Conservation (phyloP, 2,113 vertebrate genomes). For the Oreochromis tanganicae region DNA sequence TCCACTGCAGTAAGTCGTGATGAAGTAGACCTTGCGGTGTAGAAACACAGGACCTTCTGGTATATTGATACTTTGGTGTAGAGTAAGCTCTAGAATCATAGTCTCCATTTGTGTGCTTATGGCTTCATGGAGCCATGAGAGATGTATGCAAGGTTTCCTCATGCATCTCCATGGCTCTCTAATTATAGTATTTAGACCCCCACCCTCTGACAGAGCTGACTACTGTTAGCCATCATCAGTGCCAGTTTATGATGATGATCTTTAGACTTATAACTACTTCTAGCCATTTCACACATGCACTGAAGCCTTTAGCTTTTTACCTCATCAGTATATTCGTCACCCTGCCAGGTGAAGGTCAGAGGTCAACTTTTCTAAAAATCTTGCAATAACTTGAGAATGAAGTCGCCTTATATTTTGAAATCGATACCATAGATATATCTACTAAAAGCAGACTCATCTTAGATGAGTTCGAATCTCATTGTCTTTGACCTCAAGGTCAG, state of each 20-base stretch:
- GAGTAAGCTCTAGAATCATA: not conserved
- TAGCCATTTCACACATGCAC: not conserved
- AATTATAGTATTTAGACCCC: not conserved
- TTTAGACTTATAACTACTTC: not conserved
- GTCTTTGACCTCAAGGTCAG: not conserved
- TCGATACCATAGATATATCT: not conserved
- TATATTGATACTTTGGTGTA: not conserved
- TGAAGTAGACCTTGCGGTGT: not conserved
- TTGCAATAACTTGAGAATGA: not conserved
- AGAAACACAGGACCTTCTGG: not conserved
- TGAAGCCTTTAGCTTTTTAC: not conserved
- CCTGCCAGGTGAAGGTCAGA: not conserved
- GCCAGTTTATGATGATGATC: not conserved
- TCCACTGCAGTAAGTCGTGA: conserved; percentile 70
- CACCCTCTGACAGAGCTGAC: not conserved
- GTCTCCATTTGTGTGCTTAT: not conserved
- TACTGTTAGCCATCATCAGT: not conserved
- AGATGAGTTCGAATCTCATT: not conserved
- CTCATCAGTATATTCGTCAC: not conserved
- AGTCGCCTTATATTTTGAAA: not conserved
- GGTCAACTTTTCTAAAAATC: not conserved
- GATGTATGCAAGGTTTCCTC: not conserved
- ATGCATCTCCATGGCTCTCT: not conserved
- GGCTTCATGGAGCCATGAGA: not conserved
- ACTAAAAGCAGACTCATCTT: not conserved